Base-by-base conservation (phyloP, 1,140 invertebrate genomes). In the Mya arenaria region DNA sequence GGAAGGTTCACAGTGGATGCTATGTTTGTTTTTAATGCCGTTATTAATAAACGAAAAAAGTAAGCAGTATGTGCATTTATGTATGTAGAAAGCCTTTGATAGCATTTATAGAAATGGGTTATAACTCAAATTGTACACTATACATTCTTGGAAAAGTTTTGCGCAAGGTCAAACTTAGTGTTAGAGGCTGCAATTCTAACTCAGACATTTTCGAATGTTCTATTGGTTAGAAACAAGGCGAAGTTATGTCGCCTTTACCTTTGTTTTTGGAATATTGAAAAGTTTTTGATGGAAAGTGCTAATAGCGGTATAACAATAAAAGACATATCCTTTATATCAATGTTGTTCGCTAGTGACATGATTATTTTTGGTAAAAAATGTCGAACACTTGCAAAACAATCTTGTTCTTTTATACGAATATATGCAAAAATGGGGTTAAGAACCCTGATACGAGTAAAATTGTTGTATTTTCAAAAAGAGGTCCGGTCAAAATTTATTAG, bases 11-110 rank as follows among this genome's bases (percentile, higher is more conserved):
- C 75, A 30, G 34, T 39, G 32, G 83, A 85, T 71, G 66, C 66
- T 23, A 62, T 72, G 28, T 81, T 85, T 85, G 44, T 71, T 56
- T 48, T 85, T 39, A 65, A 85, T 66, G 34, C 37, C n/a, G 10
- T 85, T 60, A 17, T 41, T 66, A 52, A 48, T 25, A 48, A 30
- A 48, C 25, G 71, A 80, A 4, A 41, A 44, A 41, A 34, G 41
- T 52, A 23, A 69, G 10, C 44, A 58, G 25, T 37, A 30, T 32
- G 55, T 39, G 8, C 36, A 63, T 28, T 25, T 81, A 17, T 66
- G 72, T 56, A 55, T 60, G 19, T 58, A 58, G 15, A 60, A 25
- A 37, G 66, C 66, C 8, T 72, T 72, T 37, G 78, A 72, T 25
- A 41, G 55, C 39, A 41, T 81, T 1, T 68, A 63, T 63, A 23